A percentile compares a stretch with the other conserved stretches of the same genome.
These are phyloP conservation scores for Atopsyche davidsoni DNA, from an alignment of 1,140 invertebrate genomes.

Conservation along the genomic window DNA sequence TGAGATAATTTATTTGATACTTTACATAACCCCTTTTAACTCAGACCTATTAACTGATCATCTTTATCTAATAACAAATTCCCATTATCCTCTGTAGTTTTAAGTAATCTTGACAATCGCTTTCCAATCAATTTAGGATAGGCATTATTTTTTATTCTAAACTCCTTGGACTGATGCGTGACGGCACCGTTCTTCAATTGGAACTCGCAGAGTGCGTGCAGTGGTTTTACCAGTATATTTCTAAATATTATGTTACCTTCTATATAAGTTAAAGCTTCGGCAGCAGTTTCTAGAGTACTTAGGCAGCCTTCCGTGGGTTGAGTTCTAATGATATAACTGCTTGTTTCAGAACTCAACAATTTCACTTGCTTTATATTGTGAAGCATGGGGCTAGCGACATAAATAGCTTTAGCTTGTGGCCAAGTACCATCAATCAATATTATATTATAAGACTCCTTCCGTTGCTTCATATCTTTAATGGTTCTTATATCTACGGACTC, in stretches of 20 bases:
- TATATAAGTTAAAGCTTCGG: conserved; percentile 70
- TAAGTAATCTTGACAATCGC: conserved; percentile 59
- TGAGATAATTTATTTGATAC: no score
- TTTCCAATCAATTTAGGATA: conserved; percentile 81
- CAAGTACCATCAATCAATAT: conserved; percentile 90
- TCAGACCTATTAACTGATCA: no score
- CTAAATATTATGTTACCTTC: conserved; percentile 63
- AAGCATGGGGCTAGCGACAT: conserved; percentile 63
- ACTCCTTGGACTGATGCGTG: conserved; percentile 89
- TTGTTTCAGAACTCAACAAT: conserved; percentile 61
- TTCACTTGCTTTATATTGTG: conserved; percentile 68
- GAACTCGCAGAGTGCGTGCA: conserved; percentile 76
- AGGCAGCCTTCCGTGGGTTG: conserved; percentile 87
- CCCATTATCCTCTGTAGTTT: conserved; percentile 32
- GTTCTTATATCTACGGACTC: conserved; percentile 59
- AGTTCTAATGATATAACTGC: conserved; percentile 87
- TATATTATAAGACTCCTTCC: conserved; percentile 62
- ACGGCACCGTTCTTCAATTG: conserved; percentile 88
- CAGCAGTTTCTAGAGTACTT: conserved; percentile 86
- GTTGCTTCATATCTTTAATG: conserved; percentile 36
- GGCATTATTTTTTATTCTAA: conserved; percentile 74
- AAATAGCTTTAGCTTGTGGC: conserved; percentile 87
- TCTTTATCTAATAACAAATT: no score
- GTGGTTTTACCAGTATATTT: conserved; percentile 65
- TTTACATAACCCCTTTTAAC: no score